Base-by-base conservation (phyloP, 2,797 vertebrate genomes). In the Champsocephalus gunnari region DNA sequence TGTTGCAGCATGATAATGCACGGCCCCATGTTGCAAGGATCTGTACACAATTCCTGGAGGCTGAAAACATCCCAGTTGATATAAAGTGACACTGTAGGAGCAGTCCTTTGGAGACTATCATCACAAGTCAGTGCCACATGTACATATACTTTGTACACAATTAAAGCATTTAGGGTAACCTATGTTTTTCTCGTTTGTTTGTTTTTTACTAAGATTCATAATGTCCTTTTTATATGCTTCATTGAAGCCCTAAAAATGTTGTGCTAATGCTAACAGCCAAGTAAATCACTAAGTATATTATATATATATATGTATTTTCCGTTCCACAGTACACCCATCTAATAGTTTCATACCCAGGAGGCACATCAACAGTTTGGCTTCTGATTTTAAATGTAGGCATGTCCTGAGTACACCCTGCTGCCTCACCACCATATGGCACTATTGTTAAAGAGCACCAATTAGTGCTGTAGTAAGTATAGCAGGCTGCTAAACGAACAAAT, bases 361-460 rank as follows among this genome's bases (percentile, higher is more conserved):
- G 77, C 76, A 75, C 78, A 79, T 80, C 85, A 80, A 83, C 77
- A 74, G 75, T 87, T 88, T 83, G 72, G 53, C 81, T 86, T 80
- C 55, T 82, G 70, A 75, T 78, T 81, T 86, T 73, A 76, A 84
- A 75, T 75, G 69, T 64, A 75, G 72, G 55, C 68, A 70, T 75
- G 66, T 85, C 73, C 50, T 66, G 64, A 78, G 45, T 58, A 83
- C 57, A 65, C 63, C 70, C 75, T 51, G 66, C 81, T 76, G 73
- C 77, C 77, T 77, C 77, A 61, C 71, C 66, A 51, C 55, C 79
- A 84, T 75, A 82, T 85, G 81, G 79, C 41, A 63, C 72, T 34
- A 59, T 80, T 93, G 85, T 85, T 90, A 82, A 80, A 80, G 70
- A 89, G 81, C 77, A 77, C 74, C 76, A 80, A 85, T 86, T 83